Evolutionary conservation across 2,113 vertebrate genomes (phyloP).

Genomic region (Gobius niger): DNA sequence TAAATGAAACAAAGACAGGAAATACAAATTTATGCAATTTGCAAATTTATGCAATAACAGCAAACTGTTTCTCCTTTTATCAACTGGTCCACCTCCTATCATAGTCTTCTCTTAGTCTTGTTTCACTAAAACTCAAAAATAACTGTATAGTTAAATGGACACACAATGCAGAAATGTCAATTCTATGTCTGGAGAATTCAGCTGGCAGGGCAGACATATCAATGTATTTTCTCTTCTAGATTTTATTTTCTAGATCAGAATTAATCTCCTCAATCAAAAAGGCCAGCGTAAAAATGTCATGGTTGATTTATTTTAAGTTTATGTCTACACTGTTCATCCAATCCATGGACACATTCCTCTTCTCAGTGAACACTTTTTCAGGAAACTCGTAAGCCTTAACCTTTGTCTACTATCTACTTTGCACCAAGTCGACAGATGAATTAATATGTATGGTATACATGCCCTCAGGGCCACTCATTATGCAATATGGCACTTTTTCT

Average conservation of each 20-base stretch:
- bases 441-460: constrained; percentile 62
- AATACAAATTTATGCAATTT: background rate
- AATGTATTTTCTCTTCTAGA: too few relatives aligned
- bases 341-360: constrained; percentile 56
- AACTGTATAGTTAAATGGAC: background rate
- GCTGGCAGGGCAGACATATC: too few relatives aligned
- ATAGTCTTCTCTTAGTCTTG: background rate
- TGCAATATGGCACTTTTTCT: constrained; percentile 76
- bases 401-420: constrained; percentile 72
- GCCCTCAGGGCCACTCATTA: constrained; percentile 58
- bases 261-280: background rate
- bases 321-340: constrained; percentile 56
- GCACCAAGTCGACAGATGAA: constrained; percentile 76
- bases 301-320: constrained; percentile 17
- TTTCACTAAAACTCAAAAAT: background rate
- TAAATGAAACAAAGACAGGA: too few relatives aligned
- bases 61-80: background rate
- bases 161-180: background rate
- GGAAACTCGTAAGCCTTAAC: constrained; percentile 81
- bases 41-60: background rate
- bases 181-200: background rate
- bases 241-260: background rate
- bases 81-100: background rate
- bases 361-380: constrained; percentile 78
- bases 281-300: constrained; percentile 2